Percentiles rank a stretch among this genome's conserved stretches.
These are phyloP conservation scores for Ips typographus DNA, from an alignment of 1,140 invertebrate genomes.

Conservation along the genomic window DNA sequence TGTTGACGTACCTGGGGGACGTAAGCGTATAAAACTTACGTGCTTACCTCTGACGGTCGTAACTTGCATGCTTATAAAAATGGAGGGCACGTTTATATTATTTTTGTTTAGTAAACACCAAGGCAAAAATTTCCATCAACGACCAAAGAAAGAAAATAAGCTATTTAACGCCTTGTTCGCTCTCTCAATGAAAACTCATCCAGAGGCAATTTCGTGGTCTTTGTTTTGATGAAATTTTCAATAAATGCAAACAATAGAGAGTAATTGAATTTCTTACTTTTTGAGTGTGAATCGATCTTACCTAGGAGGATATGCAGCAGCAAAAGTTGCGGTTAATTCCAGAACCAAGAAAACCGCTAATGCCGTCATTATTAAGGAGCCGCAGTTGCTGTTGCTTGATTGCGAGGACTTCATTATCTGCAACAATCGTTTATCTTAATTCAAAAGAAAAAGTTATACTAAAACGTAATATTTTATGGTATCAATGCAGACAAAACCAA, in stretches of 20 bases:
- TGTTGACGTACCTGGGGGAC: neutral
- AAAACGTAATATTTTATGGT: neutral
- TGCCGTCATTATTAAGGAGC: slow-evolving; percentile 33
- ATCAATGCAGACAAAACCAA: neutral
- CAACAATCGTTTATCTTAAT: slow-evolving; percentile 8
- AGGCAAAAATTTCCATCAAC: neutral
- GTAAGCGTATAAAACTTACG: neutral
- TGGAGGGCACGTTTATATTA: neutral
- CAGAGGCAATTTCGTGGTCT: too few relatives aligned
- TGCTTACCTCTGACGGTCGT: too few relatives aligned
- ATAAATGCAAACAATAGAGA: too few relatives aligned
- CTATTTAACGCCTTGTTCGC: neutral
- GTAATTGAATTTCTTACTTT: neutral
- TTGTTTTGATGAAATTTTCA: too few relatives aligned
- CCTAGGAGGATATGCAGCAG: slow-evolving; percentile 39
- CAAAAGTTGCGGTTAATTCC: slow-evolving; percentile 37
- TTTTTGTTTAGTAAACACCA: neutral
- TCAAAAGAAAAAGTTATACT: slow-evolving; percentile 23
- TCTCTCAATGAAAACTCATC: neutral
- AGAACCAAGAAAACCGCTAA: slow-evolving; percentile 36
- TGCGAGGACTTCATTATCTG: slow-evolving; percentile 39
- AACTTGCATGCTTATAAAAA: neutral
- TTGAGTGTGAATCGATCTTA: slow-evolving; percentile 18
- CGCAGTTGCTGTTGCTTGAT: slow-evolving; percentile 25
- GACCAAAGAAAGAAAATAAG: neutral